Conservation (phyloP, 2,888 invertebrate species). For the Meteorus colon region DNA sequence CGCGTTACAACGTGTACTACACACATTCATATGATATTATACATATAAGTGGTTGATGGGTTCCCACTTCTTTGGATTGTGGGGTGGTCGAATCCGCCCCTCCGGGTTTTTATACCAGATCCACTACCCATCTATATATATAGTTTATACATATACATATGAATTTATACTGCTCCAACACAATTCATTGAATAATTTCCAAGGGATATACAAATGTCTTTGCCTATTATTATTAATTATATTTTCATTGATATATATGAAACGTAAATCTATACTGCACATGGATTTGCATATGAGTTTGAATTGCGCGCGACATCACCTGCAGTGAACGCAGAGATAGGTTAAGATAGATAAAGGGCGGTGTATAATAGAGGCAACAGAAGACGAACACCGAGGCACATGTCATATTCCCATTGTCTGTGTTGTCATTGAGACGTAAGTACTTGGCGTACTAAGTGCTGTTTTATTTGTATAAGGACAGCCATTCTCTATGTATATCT, state of each 20-base stretch:
- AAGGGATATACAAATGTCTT: too few species aligned
- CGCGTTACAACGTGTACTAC: slow-evolving; percentile 59
- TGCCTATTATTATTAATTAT: too few species aligned
- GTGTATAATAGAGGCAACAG: neutral
- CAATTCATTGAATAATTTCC: neutral
- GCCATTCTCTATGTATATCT: slow-evolving; percentile 55
- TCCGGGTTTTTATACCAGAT: neutral
- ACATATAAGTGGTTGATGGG: slow-evolving; percentile 20
- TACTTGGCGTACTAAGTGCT: slow-evolving; percentile 69
- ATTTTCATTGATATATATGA: too few species aligned
- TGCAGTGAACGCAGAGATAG: slow-evolving; percentile 45
- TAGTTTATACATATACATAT: neutral
- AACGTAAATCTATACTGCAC: neutral
- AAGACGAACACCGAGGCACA: slow-evolving; percentile 58
- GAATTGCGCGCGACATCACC: slow-evolving; percentile 58
- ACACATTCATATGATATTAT: neutral
- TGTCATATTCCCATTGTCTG: slow-evolving; percentile 72
- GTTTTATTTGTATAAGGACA: slow-evolving; percentile 73
- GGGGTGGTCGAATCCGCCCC: slow-evolving; percentile 42
- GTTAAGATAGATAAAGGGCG: slow-evolving; percentile 29
- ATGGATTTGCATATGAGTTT: slow-evolving; percentile 69
- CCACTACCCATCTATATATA: neutral
- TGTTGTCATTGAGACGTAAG: slow-evolving; percentile 66
- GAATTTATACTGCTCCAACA: neutral
- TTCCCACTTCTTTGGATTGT: slow-evolving; percentile 21